Evolutionary conservation across 2,113 vertebrate genomes (phyloP).

Genomic region (Dasyornis broadbenti): DNA sequence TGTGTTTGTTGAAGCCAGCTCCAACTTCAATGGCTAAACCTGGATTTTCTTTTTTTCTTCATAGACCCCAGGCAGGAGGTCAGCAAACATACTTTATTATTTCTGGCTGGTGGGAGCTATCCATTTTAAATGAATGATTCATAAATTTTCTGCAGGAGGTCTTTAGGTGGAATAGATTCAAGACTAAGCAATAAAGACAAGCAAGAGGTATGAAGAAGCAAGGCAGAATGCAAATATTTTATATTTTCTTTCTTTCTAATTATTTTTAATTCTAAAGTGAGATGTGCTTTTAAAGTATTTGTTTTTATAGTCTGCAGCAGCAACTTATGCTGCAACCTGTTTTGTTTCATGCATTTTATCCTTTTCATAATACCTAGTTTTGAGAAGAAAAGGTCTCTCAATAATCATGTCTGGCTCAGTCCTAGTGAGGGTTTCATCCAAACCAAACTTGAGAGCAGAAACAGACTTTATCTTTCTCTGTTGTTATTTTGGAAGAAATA

Average conservation of each 20-base stretch:
- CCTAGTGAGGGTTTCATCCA: not conserved
- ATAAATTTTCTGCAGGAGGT: not conserved
- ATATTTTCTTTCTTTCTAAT: not conserved
- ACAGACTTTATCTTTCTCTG: not conserved
- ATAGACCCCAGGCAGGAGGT: not conserved
- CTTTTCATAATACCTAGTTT: not conserved
- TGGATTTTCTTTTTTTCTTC: not conserved
- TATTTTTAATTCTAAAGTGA: not conserved
- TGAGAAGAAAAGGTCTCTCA: not conserved
- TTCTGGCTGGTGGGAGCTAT: not conserved
- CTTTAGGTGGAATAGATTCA: not conserved
- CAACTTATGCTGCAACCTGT: not conserved
- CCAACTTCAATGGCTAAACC: not conserved
- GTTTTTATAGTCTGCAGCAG: not conserved
- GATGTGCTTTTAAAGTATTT: not conserved
- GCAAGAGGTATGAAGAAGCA: not conserved
- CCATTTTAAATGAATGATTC: not conserved
- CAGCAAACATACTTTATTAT: not conserved
- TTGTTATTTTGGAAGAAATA: not conserved
- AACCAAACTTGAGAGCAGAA: not conserved
- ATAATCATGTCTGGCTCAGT: not conserved
- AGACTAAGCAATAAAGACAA: not conserved
- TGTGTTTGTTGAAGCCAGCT: not conserved
- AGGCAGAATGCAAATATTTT: not conserved
- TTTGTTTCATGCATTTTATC: not conserved